Evolutionary conservation across 2,888 invertebrate species (phyloP), one percentile per base, ranked within the genome.

Genomic region (Trachelus troglodyta): DNA sequence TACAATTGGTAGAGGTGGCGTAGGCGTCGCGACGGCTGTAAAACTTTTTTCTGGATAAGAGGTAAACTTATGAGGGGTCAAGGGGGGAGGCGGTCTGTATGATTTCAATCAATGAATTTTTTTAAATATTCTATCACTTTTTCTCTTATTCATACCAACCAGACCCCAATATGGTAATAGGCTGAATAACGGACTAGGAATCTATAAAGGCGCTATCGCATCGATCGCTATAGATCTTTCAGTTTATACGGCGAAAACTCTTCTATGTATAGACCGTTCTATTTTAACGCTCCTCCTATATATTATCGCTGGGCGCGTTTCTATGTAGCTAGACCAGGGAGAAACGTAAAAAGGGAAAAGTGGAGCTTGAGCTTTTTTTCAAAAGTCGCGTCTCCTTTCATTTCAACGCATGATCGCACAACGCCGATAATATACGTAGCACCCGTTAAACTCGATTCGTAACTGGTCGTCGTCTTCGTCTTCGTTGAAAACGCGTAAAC

Each of bases 401-500:
- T 91, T 91, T 90, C 88, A 90, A 90, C 90, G 90, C 90, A 90
- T 89, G 90, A 86, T 87, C 88, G 89, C 89, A 85, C 89, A 89
- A 23, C 56, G 56, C 56, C 56, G 56, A 23, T 56, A 23, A 56
- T 56, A 56, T 23, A 56, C 56, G 23, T 56, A 56, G 56, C 56
- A 56, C 56, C 56, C 23, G 56, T 9, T 23, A 56, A 23, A 56
- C 56, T 9, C 56, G 40, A 40, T 40, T 6, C 6, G 40, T 23
- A 56, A 56, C 40, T 23, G 23, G 23, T 56, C 56, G 56, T 23
- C 56, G 40, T 40, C 12, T 12, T 37, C 40, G 56, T 56, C 56
- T 56, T 23, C 56, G 56, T 56, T 56, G 56, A 2, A 9, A 56
- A 56, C 56, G 56, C 23, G 56, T 23, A 40, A 15, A 23, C 23